Evolutionary conservation across 1,140 invertebrate species (phyloP).

Genomic region (Temnothorax longispinosus): DNA sequence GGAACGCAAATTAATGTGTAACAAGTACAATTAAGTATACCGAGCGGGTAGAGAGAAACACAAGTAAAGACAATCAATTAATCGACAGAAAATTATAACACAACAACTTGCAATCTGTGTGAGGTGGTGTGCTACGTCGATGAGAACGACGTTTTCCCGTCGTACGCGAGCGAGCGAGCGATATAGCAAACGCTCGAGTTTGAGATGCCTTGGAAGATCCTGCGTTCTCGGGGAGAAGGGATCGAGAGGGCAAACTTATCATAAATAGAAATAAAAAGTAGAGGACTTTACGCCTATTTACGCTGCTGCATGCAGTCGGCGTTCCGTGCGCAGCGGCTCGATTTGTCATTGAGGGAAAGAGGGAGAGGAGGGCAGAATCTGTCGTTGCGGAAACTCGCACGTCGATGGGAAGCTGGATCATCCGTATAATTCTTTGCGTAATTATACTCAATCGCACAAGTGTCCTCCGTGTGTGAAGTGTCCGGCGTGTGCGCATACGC

Average conservation of each 20-base stretch:
- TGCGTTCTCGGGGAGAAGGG: neutral
- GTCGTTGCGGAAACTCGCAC: slow-evolving; percentile 16
- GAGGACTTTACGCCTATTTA: neutral
- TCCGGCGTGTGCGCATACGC: slow-evolving; percentile 80
- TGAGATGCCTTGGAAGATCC: neutral
- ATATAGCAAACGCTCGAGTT: neutral
- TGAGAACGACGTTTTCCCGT: slow-evolving; percentile 4
- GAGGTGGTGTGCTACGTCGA: slow-evolving; percentile 43
- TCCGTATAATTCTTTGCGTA: slow-evolving; percentile 64
- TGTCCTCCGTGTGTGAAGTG: slow-evolving; percentile 76
- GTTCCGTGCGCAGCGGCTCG: neutral
- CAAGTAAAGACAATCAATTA: slow-evolving; percentile 77
- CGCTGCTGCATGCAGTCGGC: neutral
- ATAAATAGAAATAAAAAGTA: slow-evolving; percentile 30
- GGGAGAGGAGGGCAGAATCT: neutral
- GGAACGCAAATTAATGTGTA: slow-evolving; percentile 73
- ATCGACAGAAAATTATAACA: slow-evolving; percentile 80
- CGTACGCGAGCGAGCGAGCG: neutral
- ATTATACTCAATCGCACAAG: slow-evolving; percentile 83
- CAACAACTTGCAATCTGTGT: slow-evolving; percentile 77
- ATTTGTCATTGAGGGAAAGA: slow-evolving; percentile 12
- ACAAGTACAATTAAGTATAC: slow-evolving; percentile 76
- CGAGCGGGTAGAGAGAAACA: slow-evolving; percentile 86
- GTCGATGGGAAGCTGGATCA: slow-evolving; percentile 17
- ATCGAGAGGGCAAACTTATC: neutral